Conservation (phyloP, 2,797 vertebrate genomes). For the Yasuhikotakia modesta region DNA sequence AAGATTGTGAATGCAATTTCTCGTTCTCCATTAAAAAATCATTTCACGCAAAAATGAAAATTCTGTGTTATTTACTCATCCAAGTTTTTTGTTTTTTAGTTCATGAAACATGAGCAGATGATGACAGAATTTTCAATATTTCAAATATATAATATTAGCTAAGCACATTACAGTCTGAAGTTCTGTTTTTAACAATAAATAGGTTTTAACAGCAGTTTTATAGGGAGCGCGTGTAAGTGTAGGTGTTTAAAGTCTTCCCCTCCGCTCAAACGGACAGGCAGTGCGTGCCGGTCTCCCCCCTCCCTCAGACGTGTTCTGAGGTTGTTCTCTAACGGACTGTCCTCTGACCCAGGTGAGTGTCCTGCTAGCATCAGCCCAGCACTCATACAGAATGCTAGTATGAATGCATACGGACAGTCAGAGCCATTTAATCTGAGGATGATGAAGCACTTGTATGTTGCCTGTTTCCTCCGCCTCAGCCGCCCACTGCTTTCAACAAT, state of each 20-base stretch:
- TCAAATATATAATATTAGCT: too few species aligned
- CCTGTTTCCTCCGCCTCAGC: constrained; percentile 63
- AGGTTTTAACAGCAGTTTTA: neutral
- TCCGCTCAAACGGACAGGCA: constrained; percentile 67
- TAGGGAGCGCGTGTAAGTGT: constrained; percentile 36
- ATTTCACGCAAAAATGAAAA: too few species aligned
- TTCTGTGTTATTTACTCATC: too few species aligned
- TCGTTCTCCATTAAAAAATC: too few species aligned
- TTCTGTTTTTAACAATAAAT: neutral
- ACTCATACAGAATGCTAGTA: constrained; percentile 51
- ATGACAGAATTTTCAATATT: too few species aligned
- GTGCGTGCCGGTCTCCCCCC: constrained; percentile 66
- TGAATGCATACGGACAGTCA: constrained; percentile 49
- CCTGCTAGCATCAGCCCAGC: constrained; percentile 35
- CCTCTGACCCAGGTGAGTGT: constrained; percentile 81
- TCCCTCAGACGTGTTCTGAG: constrained; percentile 72
- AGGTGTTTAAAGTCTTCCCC: constrained; percentile 61
- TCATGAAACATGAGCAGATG: too few species aligned
- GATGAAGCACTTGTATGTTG: constrained; percentile 66
- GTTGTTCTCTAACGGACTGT: constrained; percentile 62
- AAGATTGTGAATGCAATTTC: too few species aligned
- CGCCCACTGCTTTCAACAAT: constrained; percentile 67
- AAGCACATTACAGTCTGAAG: too few species aligned
- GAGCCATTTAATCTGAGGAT: constrained; percentile 51
- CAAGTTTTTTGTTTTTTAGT: too few species aligned